phyloP scores from a whole-genome alignment of 2,113 vertebrate genomes.

The Ammodytes dubius region DNA sequence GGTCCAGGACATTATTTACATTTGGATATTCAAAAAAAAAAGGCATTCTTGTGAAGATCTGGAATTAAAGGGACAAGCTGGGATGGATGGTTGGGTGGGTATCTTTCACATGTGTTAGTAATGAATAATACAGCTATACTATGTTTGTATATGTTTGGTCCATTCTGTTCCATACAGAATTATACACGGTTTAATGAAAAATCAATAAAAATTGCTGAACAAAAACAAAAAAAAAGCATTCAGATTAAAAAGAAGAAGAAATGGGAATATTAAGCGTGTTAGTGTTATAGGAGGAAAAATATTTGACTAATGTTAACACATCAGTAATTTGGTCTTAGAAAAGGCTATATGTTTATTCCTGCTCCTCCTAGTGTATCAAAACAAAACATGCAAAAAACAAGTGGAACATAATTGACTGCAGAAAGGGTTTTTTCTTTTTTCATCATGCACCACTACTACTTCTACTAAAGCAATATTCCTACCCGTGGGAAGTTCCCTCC shows the following conservation, averaged over 20 bases:
- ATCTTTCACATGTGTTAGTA: no score
- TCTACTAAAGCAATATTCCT: conserved; percentile 56
- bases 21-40: not conserved
- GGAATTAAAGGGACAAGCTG: no score
- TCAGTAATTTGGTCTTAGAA: not conserved
- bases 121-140: no score
- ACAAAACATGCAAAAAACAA: not conserved
- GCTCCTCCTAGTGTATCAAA: not conserved
- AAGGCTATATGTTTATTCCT: not conserved
- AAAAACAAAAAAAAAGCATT: no score
- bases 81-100: no score
- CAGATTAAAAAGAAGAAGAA: no score
- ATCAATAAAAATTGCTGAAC: no score
- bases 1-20: not conserved
- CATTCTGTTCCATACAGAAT: no score
- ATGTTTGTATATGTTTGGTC: no score
- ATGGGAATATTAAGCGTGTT: not conserved
- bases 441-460: not conserved
- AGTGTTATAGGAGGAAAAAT: not conserved
- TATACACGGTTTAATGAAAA: no score
- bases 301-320: not conserved
- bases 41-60: no score
- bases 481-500: conserved; percentile 97
- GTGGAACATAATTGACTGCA: conserved; percentile 6
- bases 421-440: not conserved